Evolutionary conservation across 2,888 invertebrate genomes (phyloP), one percentile per base, ranked within the genome.

Genomic region (Unio pictorum): DNA sequence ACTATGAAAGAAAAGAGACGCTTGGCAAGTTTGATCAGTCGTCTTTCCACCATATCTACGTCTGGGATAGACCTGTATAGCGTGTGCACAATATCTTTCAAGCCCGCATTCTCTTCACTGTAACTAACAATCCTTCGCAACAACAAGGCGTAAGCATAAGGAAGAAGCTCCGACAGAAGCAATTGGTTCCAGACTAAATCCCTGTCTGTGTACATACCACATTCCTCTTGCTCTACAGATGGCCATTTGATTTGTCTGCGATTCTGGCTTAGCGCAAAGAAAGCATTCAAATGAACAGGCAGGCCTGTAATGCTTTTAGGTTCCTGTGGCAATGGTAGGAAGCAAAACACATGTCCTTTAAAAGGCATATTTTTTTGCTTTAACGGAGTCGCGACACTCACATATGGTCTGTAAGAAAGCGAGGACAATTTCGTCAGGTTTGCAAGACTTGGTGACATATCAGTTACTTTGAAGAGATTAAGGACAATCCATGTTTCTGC

Each of bases 271-370:
- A 74, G 34, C 18, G 70, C 73, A 61, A 74, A 74, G 55, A 71
- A 74, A 20, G 68, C 73, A 68, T 74, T 74, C 15, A 74, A 23
- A 61, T 74, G 71, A 11, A 74, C 71, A 28, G 73, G 73, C 28
- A 74, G 28, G 0, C 71, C 71, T n/a, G 73, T 71, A 17, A 45
- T 17, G 20, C 58, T 61, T 28, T 58, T 28, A 4, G 34, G 63
- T 28, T 74, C 73, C 30, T 74, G 71, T 6, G 73, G 73, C n/a
- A 74, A 54, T 11, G 73, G 73, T 45, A 71, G 73, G 63, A 66
- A 74, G 55, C 70, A 70, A 64, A 74, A 74, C 45, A 74, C 66
- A 20, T 74, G 71, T 26, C 68, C 68, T 8, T 45, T 54, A 3
- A 63, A 63, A 69, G 72, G 34, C 69, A 3, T 6, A 8, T 26